phyloP scores from a whole-genome alignment of 2,888 invertebrate species.

The Cephus pygmeus region DNA sequence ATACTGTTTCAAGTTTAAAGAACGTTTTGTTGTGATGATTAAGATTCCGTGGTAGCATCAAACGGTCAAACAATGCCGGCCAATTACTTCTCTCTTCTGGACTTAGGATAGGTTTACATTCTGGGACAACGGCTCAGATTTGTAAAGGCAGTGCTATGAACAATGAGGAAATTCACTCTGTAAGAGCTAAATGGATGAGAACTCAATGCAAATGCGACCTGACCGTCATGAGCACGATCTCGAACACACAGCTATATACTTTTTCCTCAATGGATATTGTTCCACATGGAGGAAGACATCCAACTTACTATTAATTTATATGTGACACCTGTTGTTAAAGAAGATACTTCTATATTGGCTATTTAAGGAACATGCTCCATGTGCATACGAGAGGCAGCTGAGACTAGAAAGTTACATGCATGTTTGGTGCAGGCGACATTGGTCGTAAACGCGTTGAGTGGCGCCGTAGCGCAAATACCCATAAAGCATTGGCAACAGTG shows the following conservation, averaged over 20 bases:
- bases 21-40: background rate
- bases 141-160: background rate
- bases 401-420: slow-evolving; percentile 62
- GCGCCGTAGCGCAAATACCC: slow-evolving; percentile 63
- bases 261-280: slow-evolving; percentile 60
- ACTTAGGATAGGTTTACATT: slow-evolving; percentile 47
- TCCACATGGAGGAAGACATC: slow-evolving; percentile 36
- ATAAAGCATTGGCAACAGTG: slow-evolving; percentile 6
- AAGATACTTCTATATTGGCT: background rate
- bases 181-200: slow-evolving; percentile 55
- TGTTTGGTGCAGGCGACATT: slow-evolving; percentile 65
- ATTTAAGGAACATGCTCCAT: background rate
- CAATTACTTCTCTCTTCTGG: slow-evolving; percentile 54
- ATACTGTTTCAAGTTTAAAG: background rate
- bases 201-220: slow-evolving; percentile 48
- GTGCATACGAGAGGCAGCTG: slow-evolving; percentile 33
- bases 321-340: background rate
- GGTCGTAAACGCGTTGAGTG: slow-evolving; percentile 66
- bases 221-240: slow-evolving; percentile 47
- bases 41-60: slow-evolving; percentile 13
- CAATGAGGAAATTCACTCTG: background rate
- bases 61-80: slow-evolving; percentile 48
- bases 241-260: slow-evolving; percentile 52
- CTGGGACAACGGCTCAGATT: background rate
- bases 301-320: background rate